Conservation (phyloP, 2,888 invertebrate genomes). For the Cryptosula pallasiana region DNA sequence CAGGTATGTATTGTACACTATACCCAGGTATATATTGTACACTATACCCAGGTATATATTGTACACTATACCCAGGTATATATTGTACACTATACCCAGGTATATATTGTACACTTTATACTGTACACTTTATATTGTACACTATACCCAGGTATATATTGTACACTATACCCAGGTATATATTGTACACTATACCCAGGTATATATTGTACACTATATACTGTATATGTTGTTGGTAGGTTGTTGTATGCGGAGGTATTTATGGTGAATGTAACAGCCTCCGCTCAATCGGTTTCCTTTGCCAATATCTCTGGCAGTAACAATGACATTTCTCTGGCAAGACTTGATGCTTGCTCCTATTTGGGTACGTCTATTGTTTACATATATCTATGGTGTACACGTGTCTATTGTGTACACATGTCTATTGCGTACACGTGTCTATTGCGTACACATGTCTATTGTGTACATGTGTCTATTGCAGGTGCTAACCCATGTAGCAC, state of each 20-base stretch:
- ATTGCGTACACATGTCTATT: too few relatives aligned
- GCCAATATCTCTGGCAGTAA: not conserved
- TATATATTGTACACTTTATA: not conserved
- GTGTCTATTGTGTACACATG: too few relatives aligned
- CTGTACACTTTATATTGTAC: not conserved
- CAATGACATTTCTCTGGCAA: not conserved
- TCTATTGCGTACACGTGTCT: too few relatives aligned
- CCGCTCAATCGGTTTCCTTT: not conserved
- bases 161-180: not conserved
- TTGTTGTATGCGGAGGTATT: not conserved
- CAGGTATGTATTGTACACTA: not conserved
- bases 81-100: not conserved
- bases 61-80: not conserved
- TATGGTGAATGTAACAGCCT: not conserved
- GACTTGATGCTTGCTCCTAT: not conserved
- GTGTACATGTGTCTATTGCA: too few relatives aligned
- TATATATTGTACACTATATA: not conserved
- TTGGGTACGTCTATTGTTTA: not conserved
- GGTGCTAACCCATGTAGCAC: slow-evolving; percentile 63
- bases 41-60: not conserved
- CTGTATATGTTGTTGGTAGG: not conserved
- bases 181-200: not conserved
- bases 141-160: not conserved
- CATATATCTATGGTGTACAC: too few relatives aligned
- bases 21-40: not conserved